Percentiles rank a stretch among this genome's conserved stretches.
Conservation (phyloP, 2,888 invertebrate species). For the Operophtera brumata region DNA sequence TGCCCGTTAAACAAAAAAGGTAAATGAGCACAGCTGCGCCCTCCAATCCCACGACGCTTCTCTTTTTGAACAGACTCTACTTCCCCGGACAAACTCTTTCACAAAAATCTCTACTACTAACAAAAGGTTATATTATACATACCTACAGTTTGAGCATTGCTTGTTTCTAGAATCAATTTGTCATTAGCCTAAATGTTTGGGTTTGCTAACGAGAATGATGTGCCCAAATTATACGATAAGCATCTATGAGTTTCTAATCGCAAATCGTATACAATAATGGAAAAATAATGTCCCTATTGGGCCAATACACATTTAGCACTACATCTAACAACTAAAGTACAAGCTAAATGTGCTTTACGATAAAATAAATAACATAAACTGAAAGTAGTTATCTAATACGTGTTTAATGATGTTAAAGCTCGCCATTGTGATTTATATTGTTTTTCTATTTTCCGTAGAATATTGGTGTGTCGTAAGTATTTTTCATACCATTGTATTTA, state of each 20-base stretch:
- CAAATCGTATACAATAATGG: not conserved
- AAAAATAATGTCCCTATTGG: not conserved
- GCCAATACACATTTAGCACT: not conserved
- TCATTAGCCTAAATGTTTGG: not conserved
- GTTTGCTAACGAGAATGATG: not conserved
- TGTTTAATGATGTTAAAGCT: slow-evolving; percentile 4
- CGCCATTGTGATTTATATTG: slow-evolving; percentile 7
- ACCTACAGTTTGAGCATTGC: too few species aligned
- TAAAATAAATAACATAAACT: too few species aligned
- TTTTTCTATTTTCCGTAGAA: slow-evolving; percentile 21
- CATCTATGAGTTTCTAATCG: not conserved
- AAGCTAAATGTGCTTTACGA: too few species aligned
- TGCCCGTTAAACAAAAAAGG: too few species aligned
- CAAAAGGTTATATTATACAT: too few species aligned
- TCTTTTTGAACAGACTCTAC: too few species aligned
- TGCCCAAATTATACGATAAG: not conserved
- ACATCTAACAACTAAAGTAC: not conserved
- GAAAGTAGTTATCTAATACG: not conserved
- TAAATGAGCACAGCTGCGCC: too few species aligned
- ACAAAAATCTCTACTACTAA: too few species aligned
- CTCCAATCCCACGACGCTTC: too few species aligned
- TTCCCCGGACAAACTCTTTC: too few species aligned
- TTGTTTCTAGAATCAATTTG: not conserved
- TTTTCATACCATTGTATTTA: too few species aligned
- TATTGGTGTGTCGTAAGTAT: slow-evolving; percentile 36